Conservation (phyloP, 2,113 vertebrate species). For the Oryzias javanicus region DNA sequence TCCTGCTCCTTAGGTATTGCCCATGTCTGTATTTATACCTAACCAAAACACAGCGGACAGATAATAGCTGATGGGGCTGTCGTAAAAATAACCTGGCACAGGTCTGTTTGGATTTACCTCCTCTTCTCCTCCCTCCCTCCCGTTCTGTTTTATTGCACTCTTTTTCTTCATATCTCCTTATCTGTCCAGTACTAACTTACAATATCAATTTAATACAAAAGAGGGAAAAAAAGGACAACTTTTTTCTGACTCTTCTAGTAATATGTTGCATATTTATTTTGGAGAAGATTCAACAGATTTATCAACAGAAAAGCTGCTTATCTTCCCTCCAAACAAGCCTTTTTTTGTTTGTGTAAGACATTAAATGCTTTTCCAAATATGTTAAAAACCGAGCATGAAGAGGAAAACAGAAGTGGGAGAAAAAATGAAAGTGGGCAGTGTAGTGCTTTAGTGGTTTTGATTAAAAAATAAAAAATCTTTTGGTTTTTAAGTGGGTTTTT, state of each 20-base stretch:
- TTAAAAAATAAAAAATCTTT: no score
- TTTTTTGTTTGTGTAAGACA: conserved; percentile 46
- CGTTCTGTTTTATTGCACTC: conserved; percentile 30
- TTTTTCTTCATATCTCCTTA: conserved; percentile 18
- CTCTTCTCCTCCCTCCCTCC: conserved; percentile 14
- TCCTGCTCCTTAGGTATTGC: conserved; percentile 44
- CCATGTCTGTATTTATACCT: conserved; percentile 71
- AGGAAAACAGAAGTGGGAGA: conserved; percentile 24
- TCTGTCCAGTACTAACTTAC: conserved; percentile 5
- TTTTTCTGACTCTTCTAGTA: conserved; percentile 14
- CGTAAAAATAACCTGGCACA: conserved; percentile 72
- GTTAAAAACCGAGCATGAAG: conserved; percentile 34
- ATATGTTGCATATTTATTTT: conserved; percentile 54
- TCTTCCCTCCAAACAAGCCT: conserved; percentile 45
- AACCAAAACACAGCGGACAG: conserved; percentile 70
- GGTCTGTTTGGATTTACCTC: conserved; percentile 64
- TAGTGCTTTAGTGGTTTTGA: no score
- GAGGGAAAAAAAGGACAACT: not conserved
- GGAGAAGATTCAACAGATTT: conserved; percentile 24
- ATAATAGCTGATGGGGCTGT: conserved; percentile 72
- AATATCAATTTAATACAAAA: conserved; percentile 11
- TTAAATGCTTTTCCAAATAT: conserved; percentile 55
- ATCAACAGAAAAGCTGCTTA: conserved; percentile 45
- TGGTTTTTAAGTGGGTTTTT: no score
- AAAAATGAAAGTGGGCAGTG: conserved; percentile 8